Evolutionary conservation across 2,113 vertebrate genomes (phyloP).

Genomic region (Tiliqua scincoides): DNA sequence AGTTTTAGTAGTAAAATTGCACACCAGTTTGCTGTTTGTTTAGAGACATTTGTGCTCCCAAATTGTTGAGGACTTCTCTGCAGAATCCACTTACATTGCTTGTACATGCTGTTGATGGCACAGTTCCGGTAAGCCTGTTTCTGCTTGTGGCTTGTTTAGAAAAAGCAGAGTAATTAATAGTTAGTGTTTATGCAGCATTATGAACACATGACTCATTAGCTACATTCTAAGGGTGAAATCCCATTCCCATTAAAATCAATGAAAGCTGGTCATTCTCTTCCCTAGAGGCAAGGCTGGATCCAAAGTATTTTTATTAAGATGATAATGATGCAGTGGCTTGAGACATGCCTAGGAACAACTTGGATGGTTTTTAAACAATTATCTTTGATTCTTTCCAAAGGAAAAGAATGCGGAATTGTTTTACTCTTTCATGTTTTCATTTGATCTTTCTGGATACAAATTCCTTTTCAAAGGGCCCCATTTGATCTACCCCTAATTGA

Average conservation of each 20-base stretch:
- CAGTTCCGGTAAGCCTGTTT: background rate
- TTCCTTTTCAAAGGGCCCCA: slow-evolving; percentile 7
- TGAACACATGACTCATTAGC: slow-evolving; percentile 12
- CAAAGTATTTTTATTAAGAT: background rate
- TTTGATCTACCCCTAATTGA: slow-evolving; percentile 20
- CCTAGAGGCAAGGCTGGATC: slow-evolving; percentile 13
- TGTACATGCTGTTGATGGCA: slow-evolving; percentile 7
- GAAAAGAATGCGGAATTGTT: slow-evolving; percentile 7
- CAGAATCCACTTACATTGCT: background rate
- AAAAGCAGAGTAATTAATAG: slow-evolving; percentile 10
- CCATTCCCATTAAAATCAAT: slow-evolving; percentile 18
- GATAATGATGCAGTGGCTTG: background rate
- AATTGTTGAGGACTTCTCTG: background rate
- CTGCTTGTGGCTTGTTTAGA: background rate
- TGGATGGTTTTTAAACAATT: background rate
- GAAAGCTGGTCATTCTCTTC: slow-evolving; percentile 14
- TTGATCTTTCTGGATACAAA: background rate
- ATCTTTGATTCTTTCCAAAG: background rate
- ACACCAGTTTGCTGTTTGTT: background rate
- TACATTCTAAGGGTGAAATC: slow-evolving; percentile 16
- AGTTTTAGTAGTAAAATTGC: background rate
- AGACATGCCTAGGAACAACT: background rate
- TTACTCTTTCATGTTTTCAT: slow-evolving; percentile 26
- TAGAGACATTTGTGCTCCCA: background rate
- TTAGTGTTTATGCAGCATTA: slow-evolving; percentile 20